Base-by-base conservation (phyloP, 2,797 vertebrate genomes). In the Sebastiscus tertius region DNA sequence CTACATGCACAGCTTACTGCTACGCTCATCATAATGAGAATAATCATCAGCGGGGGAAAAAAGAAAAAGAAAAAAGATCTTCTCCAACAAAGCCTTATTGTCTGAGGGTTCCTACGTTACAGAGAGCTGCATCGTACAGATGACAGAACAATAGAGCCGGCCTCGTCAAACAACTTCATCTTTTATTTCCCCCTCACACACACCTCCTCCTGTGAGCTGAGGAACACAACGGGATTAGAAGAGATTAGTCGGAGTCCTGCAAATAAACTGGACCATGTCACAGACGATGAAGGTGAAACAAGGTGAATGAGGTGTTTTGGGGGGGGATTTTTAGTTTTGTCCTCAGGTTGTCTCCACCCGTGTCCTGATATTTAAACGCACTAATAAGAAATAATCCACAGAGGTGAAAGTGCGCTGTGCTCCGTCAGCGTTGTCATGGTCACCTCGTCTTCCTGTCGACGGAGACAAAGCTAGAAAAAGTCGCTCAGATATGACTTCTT, bases 51-150 rank as follows among this genome's bases (percentile, higher is more conserved):
- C 11, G 16, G 4, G 27, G 8, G 12, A 2, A 39, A 46, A 42
- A 39, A 13, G 26, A 27, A 42, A 42, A 42, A 42, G 61, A 73
- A 72, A 81, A 56, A 62, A 49, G 33, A 63, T 64, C 12, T 56
- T 80, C 79, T 85, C 26, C 31, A 79, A 88, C 81, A 88, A 88
- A 79, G 80, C 59, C 60, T 69, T 76, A 71, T 84, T 92, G 87
- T 89, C 27, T 83, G n/a, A 67, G 20, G 26, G 49, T 42, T 84
- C 64, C 71, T 75, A 54, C 64, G 10, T 33, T 20, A 73, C 52
- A 69, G 29, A 27, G 20, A 67, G 67, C 22, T 18, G 2, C 22
- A 66, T 12, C 12, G 4, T 46, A 72, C 58, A n/a, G 1, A 82
- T 29, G 36, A 75, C 59, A 20, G 66, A 80, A 86, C 81, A 91